Evolutionary conservation across 2,113 vertebrate genomes (phyloP), one percentile per base, ranked within the genome.

Genomic region (Nothobranchius furzeri): DNA sequence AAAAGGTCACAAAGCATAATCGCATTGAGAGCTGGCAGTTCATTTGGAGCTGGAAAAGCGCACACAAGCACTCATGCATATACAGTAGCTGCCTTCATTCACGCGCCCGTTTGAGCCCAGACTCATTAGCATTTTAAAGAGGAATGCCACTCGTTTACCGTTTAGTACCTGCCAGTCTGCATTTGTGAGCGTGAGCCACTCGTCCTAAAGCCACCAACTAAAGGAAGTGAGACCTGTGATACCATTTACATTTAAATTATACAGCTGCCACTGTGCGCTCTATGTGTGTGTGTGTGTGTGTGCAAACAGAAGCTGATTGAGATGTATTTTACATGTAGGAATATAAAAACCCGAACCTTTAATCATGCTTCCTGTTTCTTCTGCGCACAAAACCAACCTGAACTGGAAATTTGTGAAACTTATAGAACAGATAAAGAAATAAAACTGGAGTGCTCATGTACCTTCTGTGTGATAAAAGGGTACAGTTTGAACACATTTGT

Each of bases 81-180:
- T 45, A 69, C 75, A 70, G 68, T 2, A 42, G 13, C 52, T 24
- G 62, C 68, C 51, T 56, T 46, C 66, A 62, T 25, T 54, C 54
- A 49, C 12, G 24, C 36, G n/a, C 57, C 54, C n/a, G 68, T 66
- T 62, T 73, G 53, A 74, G 24, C 62, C 45, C 60, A 54, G 61
- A 24, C 71, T 79, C 74, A 87, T 85, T 87, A 76, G 68, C 87
- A 87, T 87, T 82, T 88, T 84, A 87, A 85, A 87, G 78, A 75
- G 73, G 68, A 83, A 60, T 70, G 82, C 68, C 68, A 61, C 82
- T 70, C 54, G 57, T 76, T 84, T 68, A 78, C 64, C 30, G 57
- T 76, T 85, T 77, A 75, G 77, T 83, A 81, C 75, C 77, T 83
- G 80, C 75, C 82, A 83, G 64, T 79, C 75, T 35, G 49, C 64